These are phyloP conservation scores for Pseudochaenichthys georgianus DNA, from an alignment of 2,797 vertebrate genomes.

Conservation along the genomic window DNA sequence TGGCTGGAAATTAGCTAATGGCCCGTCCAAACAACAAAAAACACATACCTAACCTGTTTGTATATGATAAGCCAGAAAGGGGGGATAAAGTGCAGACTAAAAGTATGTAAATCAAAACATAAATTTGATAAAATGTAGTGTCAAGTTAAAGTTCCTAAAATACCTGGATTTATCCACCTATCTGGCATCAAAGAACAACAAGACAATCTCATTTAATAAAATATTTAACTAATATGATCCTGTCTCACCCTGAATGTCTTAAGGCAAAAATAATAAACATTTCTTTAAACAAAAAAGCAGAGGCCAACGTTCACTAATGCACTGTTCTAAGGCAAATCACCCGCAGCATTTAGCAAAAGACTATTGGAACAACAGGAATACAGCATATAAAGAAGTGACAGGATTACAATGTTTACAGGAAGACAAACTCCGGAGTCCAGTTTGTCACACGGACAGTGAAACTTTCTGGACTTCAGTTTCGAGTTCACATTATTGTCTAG, in stretches of 20 bases:
- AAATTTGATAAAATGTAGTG: not conserved
- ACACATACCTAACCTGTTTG: not conserved
- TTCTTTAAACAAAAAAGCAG: constrained; percentile 32
- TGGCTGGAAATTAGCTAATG: not conserved
- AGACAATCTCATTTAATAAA: not conserved
- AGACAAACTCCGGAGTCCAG: constrained; percentile 43
- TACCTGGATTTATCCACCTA: constrained; percentile 14
- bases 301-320: constrained; percentile 16
- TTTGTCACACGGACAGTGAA: constrained; percentile 16
- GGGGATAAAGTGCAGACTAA: constrained; percentile 7
- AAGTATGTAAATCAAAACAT: constrained; percentile 1
- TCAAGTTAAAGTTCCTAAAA: constrained; percentile 2
- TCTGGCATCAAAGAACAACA: constrained; percentile 4
- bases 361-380: constrained; percentile 29
- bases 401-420: constrained; percentile 35
- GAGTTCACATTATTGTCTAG: constrained; percentile 51
- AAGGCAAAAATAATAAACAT: constrained; percentile 68
- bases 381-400: constrained; percentile 38
- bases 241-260: not conserved
- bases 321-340: constrained; percentile 68
- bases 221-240: constrained; percentile 9
- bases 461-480: constrained; percentile 37
- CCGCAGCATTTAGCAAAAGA: constrained; percentile 47
- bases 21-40: not conserved
- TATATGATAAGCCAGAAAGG: not conserved